These are phyloP conservation scores for Limnephilus lunatus DNA, from an alignment of 2,888 invertebrate species.

Conservation along the genomic window DNA sequence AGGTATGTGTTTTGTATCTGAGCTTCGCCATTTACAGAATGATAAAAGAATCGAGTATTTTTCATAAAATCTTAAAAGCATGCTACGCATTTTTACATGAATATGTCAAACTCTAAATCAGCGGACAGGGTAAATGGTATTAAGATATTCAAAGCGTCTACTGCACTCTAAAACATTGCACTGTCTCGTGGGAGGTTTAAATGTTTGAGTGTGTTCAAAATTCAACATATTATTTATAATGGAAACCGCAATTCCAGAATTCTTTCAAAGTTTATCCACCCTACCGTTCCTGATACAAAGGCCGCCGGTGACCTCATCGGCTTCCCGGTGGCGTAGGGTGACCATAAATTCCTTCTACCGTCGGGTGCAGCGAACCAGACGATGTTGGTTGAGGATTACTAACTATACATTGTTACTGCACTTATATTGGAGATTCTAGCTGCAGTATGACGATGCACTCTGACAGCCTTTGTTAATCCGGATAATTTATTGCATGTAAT, in stretches of 20 bases:
- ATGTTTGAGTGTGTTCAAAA: not conserved
- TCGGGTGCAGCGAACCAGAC: constrained; percentile 20
- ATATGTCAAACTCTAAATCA: not conserved
- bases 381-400: not conserved
- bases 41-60: too few relatives aligned
- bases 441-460: not conserved
- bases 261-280: constrained; percentile 16
- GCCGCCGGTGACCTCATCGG: constrained; percentile 18
- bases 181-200: not conserved
- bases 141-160: not conserved
- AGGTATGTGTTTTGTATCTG: too few relatives aligned
- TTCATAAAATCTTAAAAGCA: too few relatives aligned
- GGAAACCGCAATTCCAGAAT: constrained; percentile 9
- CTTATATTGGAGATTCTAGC: not conserved
- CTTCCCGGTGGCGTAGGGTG: constrained; percentile 5
- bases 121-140: not conserved
- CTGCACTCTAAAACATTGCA: not conserved
- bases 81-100: not conserved
- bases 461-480: constrained; percentile 17
- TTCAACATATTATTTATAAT: not conserved
- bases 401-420: not conserved
- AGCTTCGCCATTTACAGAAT: too few relatives aligned
- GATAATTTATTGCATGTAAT: not conserved
- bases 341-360: not conserved
- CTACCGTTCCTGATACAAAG: constrained; percentile 9